These are phyloP conservation scores for Chrysomallon squamiferum DNA, from an alignment of 1,140 invertebrate species.

Conservation along the genomic window DNA sequence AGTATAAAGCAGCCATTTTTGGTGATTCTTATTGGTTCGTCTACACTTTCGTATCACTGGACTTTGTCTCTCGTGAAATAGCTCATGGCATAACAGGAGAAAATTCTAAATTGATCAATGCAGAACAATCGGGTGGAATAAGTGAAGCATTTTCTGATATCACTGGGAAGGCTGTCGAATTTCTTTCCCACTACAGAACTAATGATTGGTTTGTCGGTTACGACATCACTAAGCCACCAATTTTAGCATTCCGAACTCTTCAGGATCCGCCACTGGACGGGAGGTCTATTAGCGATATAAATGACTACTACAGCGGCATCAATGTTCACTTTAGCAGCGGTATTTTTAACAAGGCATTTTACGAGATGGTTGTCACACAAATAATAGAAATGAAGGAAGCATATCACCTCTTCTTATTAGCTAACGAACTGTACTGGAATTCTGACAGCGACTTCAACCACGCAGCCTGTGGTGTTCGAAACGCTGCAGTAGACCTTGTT, in stretches of 20 bases:
- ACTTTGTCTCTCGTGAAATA: conserved; percentile 35
- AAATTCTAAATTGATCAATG: conserved; percentile 29
- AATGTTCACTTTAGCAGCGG: conserved; percentile 38
- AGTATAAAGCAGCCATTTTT: conserved; percentile 20
- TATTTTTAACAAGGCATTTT: conserved; percentile 35
- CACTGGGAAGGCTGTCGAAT: conserved; percentile 27
- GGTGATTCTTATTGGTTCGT: conserved; percentile 22
- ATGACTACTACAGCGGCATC: conserved; percentile 19
- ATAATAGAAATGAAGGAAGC: conserved; percentile 16
- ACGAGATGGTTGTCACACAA: conserved; percentile 9
- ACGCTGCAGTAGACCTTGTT: conserved; percentile 33
- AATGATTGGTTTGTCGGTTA: conserved; percentile 28
- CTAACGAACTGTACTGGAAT: conserved; percentile 37
- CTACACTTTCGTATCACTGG: conserved; percentile 25
- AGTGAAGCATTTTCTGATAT: conserved; percentile 42
- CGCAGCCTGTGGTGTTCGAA: conserved; percentile 33
- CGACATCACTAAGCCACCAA: conserved; percentile 18
- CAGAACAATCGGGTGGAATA: conserved; percentile 25
- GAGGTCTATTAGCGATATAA: conserved; percentile 24
- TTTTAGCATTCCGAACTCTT: conserved; percentile 25
- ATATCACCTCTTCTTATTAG: conserved; percentile 27
- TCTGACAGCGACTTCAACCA: conserved; percentile 16
- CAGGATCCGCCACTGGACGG: conserved; percentile 24
- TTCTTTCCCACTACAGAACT: conserved; percentile 6
- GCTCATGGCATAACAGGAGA: conserved; percentile 34